These are phyloP conservation scores for Autographa gamma DNA, from an alignment of 2,888 invertebrate genomes.

Conservation along the genomic window DNA sequence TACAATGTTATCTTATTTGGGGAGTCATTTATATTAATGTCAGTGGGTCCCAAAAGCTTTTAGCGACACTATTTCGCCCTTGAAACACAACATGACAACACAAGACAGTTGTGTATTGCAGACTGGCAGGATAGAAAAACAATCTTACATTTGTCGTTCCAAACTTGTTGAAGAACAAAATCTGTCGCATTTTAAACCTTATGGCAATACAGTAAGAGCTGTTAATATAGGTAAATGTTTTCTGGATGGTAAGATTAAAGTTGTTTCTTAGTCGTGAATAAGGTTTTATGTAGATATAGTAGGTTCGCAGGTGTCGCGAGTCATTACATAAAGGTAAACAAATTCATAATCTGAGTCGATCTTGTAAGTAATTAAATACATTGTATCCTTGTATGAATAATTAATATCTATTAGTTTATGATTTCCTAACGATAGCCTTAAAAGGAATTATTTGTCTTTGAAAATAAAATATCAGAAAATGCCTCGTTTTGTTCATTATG, in stretches of 20 bases:
- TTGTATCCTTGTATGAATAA: slow-evolving; percentile 23
- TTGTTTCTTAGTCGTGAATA: slow-evolving; percentile 24
- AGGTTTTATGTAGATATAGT: neutral
- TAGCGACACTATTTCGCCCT: slow-evolving; percentile 28
- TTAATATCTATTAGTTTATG: neutral
- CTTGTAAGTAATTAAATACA: neutral
- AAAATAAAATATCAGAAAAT: neutral
- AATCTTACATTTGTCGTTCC: slow-evolving; percentile 18
- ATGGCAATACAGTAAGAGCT: slow-evolving; percentile 6
- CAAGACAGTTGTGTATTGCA: slow-evolving; percentile 7
- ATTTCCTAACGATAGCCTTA: neutral
- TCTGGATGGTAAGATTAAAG: neutral
- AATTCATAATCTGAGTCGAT: slow-evolving; percentile 1
- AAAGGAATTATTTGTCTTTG: neutral
- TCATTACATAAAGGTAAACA: neutral
- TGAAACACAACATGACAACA: slow-evolving; percentile 32
- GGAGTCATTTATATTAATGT: slow-evolving; percentile 3
- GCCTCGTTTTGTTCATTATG: too few species aligned
- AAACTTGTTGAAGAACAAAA: slow-evolving; percentile 1
- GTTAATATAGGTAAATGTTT: slow-evolving; percentile 11
- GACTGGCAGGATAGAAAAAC: slow-evolving; percentile 32
- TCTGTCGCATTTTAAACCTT: slow-evolving; percentile 15
- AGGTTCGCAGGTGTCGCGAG: slow-evolving; percentile 5
- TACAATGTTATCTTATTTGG: slow-evolving; percentile 3
- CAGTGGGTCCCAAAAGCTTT: slow-evolving; percentile 19